Conservation (phyloP, 2,888 invertebrate species). For the Hydraecia micacea region DNA sequence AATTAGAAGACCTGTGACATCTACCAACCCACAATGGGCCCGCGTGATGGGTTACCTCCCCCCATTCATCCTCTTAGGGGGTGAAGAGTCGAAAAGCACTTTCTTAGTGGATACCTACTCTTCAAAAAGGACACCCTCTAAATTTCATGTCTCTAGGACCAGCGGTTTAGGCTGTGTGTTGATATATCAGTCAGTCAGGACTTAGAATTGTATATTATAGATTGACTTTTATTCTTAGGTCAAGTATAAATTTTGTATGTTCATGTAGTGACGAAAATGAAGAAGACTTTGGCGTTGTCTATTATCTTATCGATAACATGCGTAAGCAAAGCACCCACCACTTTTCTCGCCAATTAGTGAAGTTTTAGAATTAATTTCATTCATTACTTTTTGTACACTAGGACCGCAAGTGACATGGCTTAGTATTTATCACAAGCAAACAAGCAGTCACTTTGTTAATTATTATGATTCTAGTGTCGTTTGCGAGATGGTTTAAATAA, state of each 20-base stretch:
- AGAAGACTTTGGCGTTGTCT: no score
- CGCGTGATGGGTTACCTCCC: neutral
- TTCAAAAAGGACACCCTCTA: no score
- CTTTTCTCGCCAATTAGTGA: neutral
- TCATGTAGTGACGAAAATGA: neutral
- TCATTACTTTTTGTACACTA: neutral
- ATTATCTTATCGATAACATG: constrained; percentile 23
- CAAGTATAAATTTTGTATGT: constrained; percentile 7
- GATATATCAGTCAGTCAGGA: no score
- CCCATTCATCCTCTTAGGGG: no score
- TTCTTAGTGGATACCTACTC: no score
- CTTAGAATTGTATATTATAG: neutral
- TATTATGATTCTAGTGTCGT: neutral
- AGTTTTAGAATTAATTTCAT: neutral
- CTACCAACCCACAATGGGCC: neutral
- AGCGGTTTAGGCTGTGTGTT: no score
- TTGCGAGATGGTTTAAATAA: neutral
- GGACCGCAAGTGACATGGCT: neutral
- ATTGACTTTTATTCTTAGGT: neutral
- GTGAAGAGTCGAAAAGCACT: no score
- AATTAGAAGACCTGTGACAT: neutral
- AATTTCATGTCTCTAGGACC: no score
- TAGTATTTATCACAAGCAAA: neutral
- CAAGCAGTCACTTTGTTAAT: no score
- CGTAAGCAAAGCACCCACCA: neutral